Conservation (phyloP, 2,113 vertebrate species). For the Eudyptes chrysolophus region DNA sequence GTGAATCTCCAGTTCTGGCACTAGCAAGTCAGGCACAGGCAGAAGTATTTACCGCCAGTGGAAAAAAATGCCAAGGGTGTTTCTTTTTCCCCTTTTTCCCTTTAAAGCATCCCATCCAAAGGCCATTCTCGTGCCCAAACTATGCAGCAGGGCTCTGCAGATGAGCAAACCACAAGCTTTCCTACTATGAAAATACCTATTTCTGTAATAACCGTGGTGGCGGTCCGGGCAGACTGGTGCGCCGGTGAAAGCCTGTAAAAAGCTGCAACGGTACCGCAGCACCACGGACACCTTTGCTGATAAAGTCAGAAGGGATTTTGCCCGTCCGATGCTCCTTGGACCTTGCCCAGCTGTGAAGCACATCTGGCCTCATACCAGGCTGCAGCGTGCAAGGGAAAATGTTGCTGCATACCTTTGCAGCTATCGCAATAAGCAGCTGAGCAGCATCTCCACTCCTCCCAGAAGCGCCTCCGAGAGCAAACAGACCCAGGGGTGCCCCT, state of each 20-base stretch:
- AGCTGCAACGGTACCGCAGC: not conserved
- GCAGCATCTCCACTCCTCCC: not conserved
- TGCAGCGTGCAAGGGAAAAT: not conserved
- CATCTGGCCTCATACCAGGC: not conserved
- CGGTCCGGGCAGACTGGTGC: not conserved
- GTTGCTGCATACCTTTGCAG: not conserved
- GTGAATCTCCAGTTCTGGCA: not conserved
- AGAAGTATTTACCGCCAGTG: not conserved
- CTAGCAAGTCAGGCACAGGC: not conserved
- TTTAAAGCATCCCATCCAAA: not conserved
- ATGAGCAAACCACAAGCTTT: not conserved
- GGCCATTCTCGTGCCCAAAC: not conserved
- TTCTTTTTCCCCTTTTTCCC: not conserved
- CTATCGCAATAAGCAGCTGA: not conserved
- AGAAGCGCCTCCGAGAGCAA: accelerated
- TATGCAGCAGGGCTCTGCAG: not conserved
- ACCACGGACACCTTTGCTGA: not conserved
- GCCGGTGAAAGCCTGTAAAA: not conserved
- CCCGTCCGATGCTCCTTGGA: not conserved
- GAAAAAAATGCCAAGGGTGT: no score
- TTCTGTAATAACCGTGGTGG: not conserved
- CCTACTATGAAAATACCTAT: not conserved
- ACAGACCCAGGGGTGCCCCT: not conserved
- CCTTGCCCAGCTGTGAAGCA: not conserved
- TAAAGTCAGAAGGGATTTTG: not conserved